phyloP scores from a whole-genome alignment of 2,888 invertebrate genomes.

The Leucania comma region DNA sequence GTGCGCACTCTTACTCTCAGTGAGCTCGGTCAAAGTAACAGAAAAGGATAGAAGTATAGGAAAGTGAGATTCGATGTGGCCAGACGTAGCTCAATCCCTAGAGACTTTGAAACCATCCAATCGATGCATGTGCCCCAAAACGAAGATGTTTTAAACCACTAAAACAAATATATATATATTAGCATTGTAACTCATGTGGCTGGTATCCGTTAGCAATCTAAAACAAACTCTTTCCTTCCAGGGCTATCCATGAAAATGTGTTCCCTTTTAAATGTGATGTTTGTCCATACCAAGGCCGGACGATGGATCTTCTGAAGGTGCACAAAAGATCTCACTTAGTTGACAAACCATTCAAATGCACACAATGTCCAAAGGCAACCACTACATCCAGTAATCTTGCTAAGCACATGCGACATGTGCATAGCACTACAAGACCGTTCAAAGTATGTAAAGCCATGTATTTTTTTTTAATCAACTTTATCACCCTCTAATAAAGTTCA shows the following conservation, averaged over 20 bases:
- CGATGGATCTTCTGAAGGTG: conserved; percentile 83
- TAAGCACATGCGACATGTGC: conserved; percentile 86
- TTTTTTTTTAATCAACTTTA: background rate
- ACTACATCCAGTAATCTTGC: conserved; percentile 85
- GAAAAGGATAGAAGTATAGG: too few species aligned
- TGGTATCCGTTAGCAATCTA: background rate
- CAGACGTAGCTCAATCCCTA: too few species aligned
- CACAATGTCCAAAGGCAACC: conserved; percentile 83
- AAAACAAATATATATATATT: too few species aligned
- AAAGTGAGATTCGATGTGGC: too few species aligned
- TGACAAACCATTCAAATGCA: conserved; percentile 85
- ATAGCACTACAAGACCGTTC: conserved; percentile 82
- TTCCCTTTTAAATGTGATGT: conserved; percentile 86
- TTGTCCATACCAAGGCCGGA: conserved; percentile 85
- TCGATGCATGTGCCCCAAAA: too few species aligned
- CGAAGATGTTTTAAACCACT: background rate
- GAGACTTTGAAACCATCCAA: too few species aligned
- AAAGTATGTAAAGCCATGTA: conserved; percentile 75
- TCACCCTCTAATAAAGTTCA: background rate
- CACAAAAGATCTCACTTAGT: conserved; percentile 83
- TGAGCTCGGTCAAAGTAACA: too few species aligned
- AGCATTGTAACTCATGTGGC: too few species aligned
- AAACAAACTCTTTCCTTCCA: conserved; percentile 49
- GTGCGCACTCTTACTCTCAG: too few species aligned
- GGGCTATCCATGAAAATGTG: conserved; percentile 81